Percentiles rank a stretch among this genome's conserved stretches.
These are phyloP conservation scores for Sciurus niger DNA, from an alignment of 2,113 vertebrate species.

Conservation along the genomic window DNA sequence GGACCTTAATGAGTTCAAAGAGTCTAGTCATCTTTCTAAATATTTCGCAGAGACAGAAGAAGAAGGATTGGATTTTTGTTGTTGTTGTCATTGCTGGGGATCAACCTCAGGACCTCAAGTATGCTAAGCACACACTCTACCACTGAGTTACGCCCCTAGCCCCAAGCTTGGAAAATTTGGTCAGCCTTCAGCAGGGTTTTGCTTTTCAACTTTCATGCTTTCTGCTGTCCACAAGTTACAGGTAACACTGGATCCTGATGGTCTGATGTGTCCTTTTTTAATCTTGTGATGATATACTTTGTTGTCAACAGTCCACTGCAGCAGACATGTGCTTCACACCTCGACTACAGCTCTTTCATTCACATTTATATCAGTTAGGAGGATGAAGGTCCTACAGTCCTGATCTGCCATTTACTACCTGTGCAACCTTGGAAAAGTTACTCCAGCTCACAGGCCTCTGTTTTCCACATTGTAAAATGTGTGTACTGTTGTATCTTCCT, in stretches of 20 bases:
- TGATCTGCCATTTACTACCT: neutral
- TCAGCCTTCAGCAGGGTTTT: neutral
- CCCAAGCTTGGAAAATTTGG: neutral
- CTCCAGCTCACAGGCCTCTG: neutral
- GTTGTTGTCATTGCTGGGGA: neutral
- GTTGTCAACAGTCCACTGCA: neutral
- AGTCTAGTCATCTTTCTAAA: slow-evolving; percentile 47
- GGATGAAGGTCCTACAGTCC: neutral
- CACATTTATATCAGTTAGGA: neutral
- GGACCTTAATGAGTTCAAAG: slow-evolving; percentile 22
- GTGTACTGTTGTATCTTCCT: neutral
- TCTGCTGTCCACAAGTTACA: neutral
- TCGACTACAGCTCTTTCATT: neutral
- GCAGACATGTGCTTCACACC: neutral
- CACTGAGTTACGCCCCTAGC: neutral
- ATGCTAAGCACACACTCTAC: neutral
- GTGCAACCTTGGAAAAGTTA: slow-evolving; percentile 36
- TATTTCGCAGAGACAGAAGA: slow-evolving; percentile 40
- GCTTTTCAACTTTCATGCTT: neutral
- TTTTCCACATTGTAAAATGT: neutral
- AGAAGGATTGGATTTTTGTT: neutral
- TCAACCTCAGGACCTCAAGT: neutral
- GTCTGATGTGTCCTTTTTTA: neutral
- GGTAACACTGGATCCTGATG: neutral
- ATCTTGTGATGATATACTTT: neutral